Evolutionary conservation across 1,140 invertebrate species (phyloP), one percentile per base, ranked within the genome.

Genomic region (Bombyx mandarina): DNA sequence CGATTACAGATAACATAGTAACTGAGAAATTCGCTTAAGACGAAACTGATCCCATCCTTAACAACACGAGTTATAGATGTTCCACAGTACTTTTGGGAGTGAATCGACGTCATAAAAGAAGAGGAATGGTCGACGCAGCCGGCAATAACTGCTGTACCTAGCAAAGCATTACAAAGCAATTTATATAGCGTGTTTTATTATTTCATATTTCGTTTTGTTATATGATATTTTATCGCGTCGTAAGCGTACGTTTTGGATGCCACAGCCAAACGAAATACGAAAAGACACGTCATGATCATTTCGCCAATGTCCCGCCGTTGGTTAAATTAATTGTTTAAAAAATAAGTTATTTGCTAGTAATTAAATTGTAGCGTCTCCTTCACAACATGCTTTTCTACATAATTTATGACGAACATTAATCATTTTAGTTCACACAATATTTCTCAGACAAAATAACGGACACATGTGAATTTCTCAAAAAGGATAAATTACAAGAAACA

Each of bases 91-190:
- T 54, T 44, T 8, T 42, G 52, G 54, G 59, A 54, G 66, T 57
- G 63, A 63, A 62, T 70, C 62, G 63, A 63, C 67, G 69, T 74
- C 79, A 75, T 82, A 86, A 83, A 18, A 86, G 75, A 83, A 80
- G 76, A 82, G 64, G 71, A 72, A 86, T 82, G 68, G 68, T 61
- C 54, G 61, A 61, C 63, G 54, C 70, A 67, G 65, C 57, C 60
- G 63, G 62, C 50, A 12, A 53, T 57, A 59, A 73, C 54, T 67
- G 70, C 63, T 63, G 57, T 54, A 54, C 53, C n/a, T 35, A 35
- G 26, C 26, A 35, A 35, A 35, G 26, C 26, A 35, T 35, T 57
- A 57, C 56, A 49, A 48, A 56, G 46, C 56, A 52, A 54, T 60
- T 65, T 64, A 66, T 69, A 52, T 62, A 47, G 26, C 54, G 51